Percentiles rank a stretch among this genome's conserved stretches.
These are phyloP conservation scores for Griposia aprilina DNA, from an alignment of 2,888 invertebrate genomes.

Conservation along the genomic window DNA sequence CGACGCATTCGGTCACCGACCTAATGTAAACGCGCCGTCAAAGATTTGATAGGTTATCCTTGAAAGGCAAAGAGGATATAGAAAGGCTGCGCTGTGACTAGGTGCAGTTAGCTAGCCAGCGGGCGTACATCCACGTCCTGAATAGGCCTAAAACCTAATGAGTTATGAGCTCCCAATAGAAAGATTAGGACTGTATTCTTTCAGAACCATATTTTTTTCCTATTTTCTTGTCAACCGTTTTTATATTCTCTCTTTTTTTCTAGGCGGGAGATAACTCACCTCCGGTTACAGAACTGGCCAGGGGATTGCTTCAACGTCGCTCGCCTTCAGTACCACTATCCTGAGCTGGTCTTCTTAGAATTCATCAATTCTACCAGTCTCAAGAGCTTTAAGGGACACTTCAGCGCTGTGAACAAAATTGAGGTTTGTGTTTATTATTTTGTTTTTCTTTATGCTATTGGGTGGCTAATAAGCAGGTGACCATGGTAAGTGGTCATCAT, in stretches of 20 bases:
- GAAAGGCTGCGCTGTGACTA: background rate
- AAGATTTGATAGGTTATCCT: background rate
- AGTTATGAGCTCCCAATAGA: background rate
- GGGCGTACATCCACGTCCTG: too few species aligned
- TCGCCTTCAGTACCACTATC: conserved; percentile 81
- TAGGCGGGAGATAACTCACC: conserved; percentile 78
- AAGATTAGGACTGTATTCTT: background rate
- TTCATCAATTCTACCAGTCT: conserved; percentile 80
- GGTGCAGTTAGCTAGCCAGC: background rate
- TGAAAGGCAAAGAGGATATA: background rate
- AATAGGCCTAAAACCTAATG: background rate
- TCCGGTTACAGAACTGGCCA: conserved; percentile 82
- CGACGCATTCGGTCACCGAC: background rate
- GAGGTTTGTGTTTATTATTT: conserved; percentile 74
- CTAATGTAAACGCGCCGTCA: background rate
- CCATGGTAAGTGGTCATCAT: background rate
- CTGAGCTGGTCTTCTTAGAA: conserved; percentile 77
- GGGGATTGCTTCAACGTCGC: conserved; percentile 82
- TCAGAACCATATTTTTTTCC: background rate
- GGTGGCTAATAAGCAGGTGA: background rate
- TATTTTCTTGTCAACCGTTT: background rate
- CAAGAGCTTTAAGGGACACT: conserved; percentile 81
- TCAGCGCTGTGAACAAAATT: conserved; percentile 78
- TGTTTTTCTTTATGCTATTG: background rate
- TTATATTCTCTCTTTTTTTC: conserved; percentile 39